phyloP scores from a whole-genome alignment of 2,113 vertebrate genomes.

The Myrmecophaga tridactyla region DNA sequence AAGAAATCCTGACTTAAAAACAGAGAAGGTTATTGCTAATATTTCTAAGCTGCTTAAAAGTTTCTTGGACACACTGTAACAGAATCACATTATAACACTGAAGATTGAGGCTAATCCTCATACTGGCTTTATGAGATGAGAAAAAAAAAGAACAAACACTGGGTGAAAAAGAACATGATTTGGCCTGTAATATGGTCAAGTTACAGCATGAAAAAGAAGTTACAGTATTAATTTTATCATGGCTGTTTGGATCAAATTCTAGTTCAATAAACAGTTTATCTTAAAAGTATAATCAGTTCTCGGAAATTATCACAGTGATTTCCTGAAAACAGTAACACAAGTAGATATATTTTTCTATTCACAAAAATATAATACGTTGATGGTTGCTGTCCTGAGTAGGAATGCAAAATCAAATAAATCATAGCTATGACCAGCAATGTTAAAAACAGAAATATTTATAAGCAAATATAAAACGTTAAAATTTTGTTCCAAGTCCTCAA shows the following conservation, averaged over 20 bases:
- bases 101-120: background rate
- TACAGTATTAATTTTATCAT: background rate
- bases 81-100: background rate
- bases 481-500: background rate
- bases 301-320: background rate
- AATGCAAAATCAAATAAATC: background rate
- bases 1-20: background rate
- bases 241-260: background rate
- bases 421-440: background rate
- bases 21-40: background rate
- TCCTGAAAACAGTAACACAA: slow-evolving; percentile 40
- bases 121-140: background rate
- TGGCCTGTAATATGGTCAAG: background rate
- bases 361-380: background rate
- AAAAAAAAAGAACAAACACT: background rate
- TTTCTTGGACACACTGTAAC: background rate
- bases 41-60: slow-evolving; percentile 50
- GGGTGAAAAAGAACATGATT: background rate
- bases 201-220: background rate
- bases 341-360: background rate
- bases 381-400: background rate
- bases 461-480: slow-evolving; percentile 31
- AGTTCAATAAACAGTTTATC: slow-evolving; percentile 11
- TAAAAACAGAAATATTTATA: slow-evolving; percentile 45
- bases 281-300: background rate